These are phyloP conservation scores for Pluvialis apricaria DNA, from an alignment of 2,113 vertebrate species.

Conservation along the genomic window DNA sequence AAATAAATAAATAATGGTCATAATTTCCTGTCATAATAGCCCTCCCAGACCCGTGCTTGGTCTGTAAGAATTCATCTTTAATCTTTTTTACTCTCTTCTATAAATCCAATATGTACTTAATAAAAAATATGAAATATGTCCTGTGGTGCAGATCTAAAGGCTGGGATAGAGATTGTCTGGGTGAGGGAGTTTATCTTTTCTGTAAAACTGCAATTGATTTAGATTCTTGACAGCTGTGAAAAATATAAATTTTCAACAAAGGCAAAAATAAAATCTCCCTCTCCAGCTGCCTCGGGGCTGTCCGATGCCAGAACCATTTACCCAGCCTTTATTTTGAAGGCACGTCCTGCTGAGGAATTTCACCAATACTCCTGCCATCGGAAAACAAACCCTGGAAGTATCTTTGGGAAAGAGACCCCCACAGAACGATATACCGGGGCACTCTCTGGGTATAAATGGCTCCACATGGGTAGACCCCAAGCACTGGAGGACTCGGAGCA, in stretches of 20 bases:
- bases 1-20: constrained; percentile 28
- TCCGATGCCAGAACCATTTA: constrained; percentile 34
- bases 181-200: constrained; percentile 58
- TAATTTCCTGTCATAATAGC: constrained; percentile 66
- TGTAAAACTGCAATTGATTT: constrained; percentile 62
- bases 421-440: neutral
- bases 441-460: neutral
- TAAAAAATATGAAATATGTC: constrained; percentile 69
- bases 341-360: neutral
- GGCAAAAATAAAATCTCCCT: constrained; percentile 48
- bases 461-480: neutral
- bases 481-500: neutral
- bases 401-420: constrained; percentile 10
- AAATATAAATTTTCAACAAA: constrained; percentile 49
- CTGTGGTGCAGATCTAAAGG: constrained; percentile 63
- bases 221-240: constrained; percentile 63
- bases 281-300: constrained; percentile 4
- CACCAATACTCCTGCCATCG: neutral
- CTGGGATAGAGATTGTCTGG: constrained; percentile 60
- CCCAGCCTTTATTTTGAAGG: constrained; percentile 30
- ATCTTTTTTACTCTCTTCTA: constrained; percentile 57
- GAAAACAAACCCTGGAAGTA: neutral
- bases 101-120: constrained; percentile 68
- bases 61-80: constrained; percentile 62
- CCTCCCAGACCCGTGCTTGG: constrained; percentile 46